A percentile compares a stretch with the other conserved stretches of the same genome.
These are phyloP conservation scores for Synanthedon myopaeformis DNA, from an alignment of 2,888 invertebrate species.

Conservation along the genomic window DNA sequence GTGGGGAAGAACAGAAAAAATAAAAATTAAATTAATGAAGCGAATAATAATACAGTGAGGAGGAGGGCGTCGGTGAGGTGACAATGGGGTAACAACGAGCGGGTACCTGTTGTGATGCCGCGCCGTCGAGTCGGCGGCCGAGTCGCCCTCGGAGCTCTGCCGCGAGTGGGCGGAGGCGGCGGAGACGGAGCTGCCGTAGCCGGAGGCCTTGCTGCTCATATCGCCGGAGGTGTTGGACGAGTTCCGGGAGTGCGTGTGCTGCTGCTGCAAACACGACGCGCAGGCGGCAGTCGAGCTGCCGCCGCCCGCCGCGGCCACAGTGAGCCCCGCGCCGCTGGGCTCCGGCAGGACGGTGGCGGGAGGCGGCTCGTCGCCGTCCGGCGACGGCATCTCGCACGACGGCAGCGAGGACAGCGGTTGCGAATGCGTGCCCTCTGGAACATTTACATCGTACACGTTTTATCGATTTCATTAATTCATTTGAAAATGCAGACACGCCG, in stretches of 20 bases:
- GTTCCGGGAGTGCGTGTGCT: conserved; percentile 78
- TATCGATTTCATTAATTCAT: neutral
- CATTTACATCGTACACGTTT: neutral
- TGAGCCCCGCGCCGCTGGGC: conserved; percentile 23
- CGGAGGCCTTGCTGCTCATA: conserved; percentile 79
- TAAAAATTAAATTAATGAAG: conserved; percentile 39
- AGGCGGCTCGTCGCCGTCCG: conserved; percentile 45
- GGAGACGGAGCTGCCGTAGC: conserved; percentile 87
- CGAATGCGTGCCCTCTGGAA: conserved; percentile 33
- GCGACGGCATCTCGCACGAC: conserved; percentile 45
- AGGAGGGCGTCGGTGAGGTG: conserved; percentile 4
- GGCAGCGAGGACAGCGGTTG: conserved; percentile 43
- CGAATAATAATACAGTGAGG: conserved; percentile 13
- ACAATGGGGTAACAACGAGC: neutral
- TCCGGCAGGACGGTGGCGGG: conserved; percentile 24
- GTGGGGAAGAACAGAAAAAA: conserved; percentile 21
- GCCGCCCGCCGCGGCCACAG: neutral
- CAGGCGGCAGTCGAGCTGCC: conserved; percentile 13
- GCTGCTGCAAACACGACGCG: conserved; percentile 41
- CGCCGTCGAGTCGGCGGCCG: conserved; percentile 33
- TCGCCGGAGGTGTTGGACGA: conserved; percentile 79
- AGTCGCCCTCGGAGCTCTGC: conserved; percentile 85
- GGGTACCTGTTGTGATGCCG: conserved; percentile 49
- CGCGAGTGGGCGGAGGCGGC: conserved; percentile 88
- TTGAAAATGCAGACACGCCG: no score